Evolutionary conservation across 2,888 invertebrate species (phyloP).

Genomic region (Diplolepis rosae): DNA sequence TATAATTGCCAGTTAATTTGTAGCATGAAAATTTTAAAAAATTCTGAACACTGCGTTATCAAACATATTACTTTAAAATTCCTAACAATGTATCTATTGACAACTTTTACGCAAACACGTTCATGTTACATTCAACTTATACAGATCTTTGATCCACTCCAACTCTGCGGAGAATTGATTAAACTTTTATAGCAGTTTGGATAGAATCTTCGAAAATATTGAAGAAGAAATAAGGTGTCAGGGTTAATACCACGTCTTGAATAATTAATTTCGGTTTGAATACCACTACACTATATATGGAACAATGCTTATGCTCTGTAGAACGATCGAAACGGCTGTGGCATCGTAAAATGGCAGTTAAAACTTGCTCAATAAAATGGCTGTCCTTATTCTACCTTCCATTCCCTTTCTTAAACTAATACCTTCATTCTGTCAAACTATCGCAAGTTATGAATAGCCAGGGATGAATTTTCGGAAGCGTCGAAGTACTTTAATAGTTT

Average conservation of each 20-base stretch:
- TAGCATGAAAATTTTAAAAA: too few relatives aligned
- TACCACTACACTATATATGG: not conserved
- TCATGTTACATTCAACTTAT: too few relatives aligned
- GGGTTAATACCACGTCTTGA: not conserved
- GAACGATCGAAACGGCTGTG: conserved; percentile 50
- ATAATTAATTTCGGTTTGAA: not conserved
- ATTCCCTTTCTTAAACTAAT: conserved; percentile 4
- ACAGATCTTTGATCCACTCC: not conserved
- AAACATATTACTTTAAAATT: too few relatives aligned
- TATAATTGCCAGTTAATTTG: too few relatives aligned
- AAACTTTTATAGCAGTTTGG: not conserved
- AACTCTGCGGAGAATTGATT: not conserved
- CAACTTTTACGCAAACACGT: too few relatives aligned
- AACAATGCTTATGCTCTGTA: conserved; percentile 46
- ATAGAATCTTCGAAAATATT: not conserved
- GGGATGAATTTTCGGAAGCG: not conserved
- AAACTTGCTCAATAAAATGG: conserved; percentile 53
- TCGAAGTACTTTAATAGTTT: not conserved
- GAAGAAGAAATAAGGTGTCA: not conserved
- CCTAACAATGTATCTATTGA: too few relatives aligned
- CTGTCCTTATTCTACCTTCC: not conserved
- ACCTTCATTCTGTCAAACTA: not conserved
- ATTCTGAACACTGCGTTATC: too few relatives aligned
- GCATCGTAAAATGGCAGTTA: conserved; percentile 58
- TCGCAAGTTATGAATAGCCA: not conserved